Evolutionary conservation across 2,797 vertebrate species (phyloP).

Genomic region (Pseudochromis fuscus): DNA sequence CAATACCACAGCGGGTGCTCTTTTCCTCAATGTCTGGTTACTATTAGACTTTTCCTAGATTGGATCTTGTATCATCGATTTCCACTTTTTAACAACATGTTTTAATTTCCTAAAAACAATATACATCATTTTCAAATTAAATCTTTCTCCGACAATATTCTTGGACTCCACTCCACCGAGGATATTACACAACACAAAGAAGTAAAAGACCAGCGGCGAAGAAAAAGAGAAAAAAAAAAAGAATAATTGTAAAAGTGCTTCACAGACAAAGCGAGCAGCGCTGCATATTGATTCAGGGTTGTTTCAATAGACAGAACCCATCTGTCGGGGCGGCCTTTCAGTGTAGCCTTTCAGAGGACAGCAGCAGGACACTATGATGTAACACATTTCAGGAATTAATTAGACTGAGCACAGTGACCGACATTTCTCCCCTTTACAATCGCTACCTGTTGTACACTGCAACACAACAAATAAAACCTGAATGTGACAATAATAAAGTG

Average conservation of each 20-base stretch:
- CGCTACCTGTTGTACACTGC: too few relatives aligned
- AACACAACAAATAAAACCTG: background rate
- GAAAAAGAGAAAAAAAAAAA: constrained; percentile 23
- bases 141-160: constrained; percentile 14
- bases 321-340: constrained; percentile 66
- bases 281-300: constrained; percentile 72
- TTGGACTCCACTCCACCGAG: background rate
- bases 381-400: constrained; percentile 73
- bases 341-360: constrained; percentile 69
- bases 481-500: background rate
- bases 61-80: constrained; percentile 26
- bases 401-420: constrained; percentile 41
- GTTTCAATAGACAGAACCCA: constrained; percentile 71
- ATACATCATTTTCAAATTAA: constrained; percentile 11
- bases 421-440: too few relatives aligned
- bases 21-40: constrained; percentile 13
- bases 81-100: constrained; percentile 2
- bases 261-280: constrained; percentile 67
- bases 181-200: constrained; percentile 36
- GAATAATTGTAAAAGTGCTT: constrained; percentile 60
- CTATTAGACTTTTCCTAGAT: constrained; percentile 10
- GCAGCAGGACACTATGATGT: constrained; percentile 75
- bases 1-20: background rate
- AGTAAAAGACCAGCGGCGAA: constrained; percentile 23
- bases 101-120: constrained; percentile 41